These are phyloP conservation scores for Eupithecia subumbrata DNA, from an alignment of 2,888 invertebrate genomes.

Conservation along the genomic window DNA sequence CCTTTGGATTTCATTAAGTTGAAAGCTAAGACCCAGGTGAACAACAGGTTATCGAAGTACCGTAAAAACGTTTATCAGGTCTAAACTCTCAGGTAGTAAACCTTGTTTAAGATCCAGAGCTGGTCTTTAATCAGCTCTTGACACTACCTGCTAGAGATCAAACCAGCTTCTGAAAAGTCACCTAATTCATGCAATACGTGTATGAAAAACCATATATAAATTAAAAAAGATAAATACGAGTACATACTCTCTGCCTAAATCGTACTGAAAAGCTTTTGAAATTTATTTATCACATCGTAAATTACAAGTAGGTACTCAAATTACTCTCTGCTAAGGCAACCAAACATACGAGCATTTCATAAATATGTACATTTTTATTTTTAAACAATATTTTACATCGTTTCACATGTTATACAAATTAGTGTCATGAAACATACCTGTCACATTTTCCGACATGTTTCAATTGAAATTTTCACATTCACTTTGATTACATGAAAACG, in stretches of 20 bases:
- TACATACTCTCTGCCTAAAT: too few relatives aligned
- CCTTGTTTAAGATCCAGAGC: neutral
- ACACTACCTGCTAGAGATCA: neutral
- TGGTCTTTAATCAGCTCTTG: neutral
- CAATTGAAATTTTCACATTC: neutral
- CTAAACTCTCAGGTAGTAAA: neutral
- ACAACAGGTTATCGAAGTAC: neutral
- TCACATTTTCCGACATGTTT: neutral
- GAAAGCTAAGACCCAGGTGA: constrained; percentile 4
- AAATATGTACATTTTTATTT: too few relatives aligned
- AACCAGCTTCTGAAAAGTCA: too few relatives aligned
- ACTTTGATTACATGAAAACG: neutral
- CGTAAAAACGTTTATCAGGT: neutral
- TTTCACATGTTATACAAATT: neutral
- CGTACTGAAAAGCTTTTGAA: too few relatives aligned
- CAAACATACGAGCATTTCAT: too few relatives aligned
- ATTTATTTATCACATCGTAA: too few relatives aligned
- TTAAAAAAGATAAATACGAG: too few relatives aligned
- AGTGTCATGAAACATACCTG: neutral
- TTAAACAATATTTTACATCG: neutral
- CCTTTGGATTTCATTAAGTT: neutral
- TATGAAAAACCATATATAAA: too few relatives aligned
- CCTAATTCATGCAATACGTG: too few relatives aligned
- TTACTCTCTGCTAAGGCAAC: too few relatives aligned
- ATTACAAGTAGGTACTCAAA: too few relatives aligned